Base-by-base conservation (phyloP, 2,113 vertebrate species). In the Phyllostomus hastatus region DNA sequence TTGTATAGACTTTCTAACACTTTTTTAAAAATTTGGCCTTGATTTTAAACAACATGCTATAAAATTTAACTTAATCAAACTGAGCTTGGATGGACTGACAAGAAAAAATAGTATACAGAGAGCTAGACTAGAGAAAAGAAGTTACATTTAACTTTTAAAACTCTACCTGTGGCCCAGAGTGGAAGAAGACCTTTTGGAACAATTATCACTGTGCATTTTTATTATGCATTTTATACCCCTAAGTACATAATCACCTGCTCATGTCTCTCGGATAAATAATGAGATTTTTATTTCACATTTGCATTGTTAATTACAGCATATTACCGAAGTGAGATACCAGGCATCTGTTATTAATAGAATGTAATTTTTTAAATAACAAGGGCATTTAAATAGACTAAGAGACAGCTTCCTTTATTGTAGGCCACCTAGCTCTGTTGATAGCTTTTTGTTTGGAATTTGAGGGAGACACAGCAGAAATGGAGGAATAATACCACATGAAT, bases 261-360 rank as follows among this genome's bases (percentile, higher is more conserved):
- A 41, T 78, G 66, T 91, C 95, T 97, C 92, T 78, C 97, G 96
- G 96, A 97, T 95, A 97, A 97, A 96, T 91, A 91, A 96, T 96
- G 95, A 95, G 94, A 92, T 88, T 98, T 98, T 92, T 97, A 97
- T 97, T 86, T 64, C 87, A 43, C 0, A 61, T 86, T 96, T 96
- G 94, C 89, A 94, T 83, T 94, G 96, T 85, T 81, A 91, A 98
- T 97, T 97, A 81, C 66, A 91, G 93, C 31, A 78, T 54, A 96
- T 90, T 91, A 86, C 38, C 91, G 94, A 96, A 91, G 57, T 88
- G 97, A 91, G 93, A 93, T 96, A 92, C 70, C 69, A 94, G 69
- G 89, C 96, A 97, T 96, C 97, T 96, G 95, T 97, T 97, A 97
- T 97, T 97, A 97, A 97, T 93, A 97, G 96, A 97, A 96, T 73